Conservation (phyloP, 1,140 invertebrate species). For the Pinna nobilis region DNA sequence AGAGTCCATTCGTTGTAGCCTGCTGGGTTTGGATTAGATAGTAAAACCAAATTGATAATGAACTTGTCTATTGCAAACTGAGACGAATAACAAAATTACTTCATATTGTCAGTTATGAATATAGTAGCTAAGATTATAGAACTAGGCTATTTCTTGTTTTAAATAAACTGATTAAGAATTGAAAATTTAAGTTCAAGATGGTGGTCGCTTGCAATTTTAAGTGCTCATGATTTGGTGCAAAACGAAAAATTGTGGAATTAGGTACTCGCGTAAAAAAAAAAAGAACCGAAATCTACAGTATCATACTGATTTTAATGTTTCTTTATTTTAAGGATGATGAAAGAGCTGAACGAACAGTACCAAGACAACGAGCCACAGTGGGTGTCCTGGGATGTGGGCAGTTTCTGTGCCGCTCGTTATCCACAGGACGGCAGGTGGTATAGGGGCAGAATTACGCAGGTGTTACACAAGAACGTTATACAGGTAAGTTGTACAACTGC, state of each 20-base stretch:
- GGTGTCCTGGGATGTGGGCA: slow-evolving; percentile 29
- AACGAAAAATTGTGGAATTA: background rate
- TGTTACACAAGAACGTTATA: slow-evolving; percentile 32
- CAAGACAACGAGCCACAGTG: slow-evolving; percentile 17
- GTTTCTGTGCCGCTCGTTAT: slow-evolving; percentile 30
- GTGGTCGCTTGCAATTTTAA: too few relatives aligned
- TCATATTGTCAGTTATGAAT: too few relatives aligned
- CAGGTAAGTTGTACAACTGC: slow-evolving; percentile 30
- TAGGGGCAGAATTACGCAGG: slow-evolving; percentile 27
- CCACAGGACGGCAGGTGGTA: slow-evolving; percentile 38
- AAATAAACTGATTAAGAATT: too few relatives aligned
- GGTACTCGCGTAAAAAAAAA: background rate
- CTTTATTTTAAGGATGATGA: slow-evolving; percentile 30
- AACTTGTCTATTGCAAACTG: too few relatives aligned
- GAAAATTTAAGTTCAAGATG: too few relatives aligned
- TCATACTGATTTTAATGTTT: background rate
- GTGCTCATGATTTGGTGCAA: background rate
- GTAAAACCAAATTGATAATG: too few relatives aligned
- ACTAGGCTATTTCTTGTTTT: too few relatives aligned
- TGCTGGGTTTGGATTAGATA: too few relatives aligned
- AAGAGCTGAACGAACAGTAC: slow-evolving; percentile 31
- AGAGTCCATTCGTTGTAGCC: too few relatives aligned
- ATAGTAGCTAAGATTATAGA: too few relatives aligned
- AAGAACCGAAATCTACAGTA: background rate
- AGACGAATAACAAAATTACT: too few relatives aligned